Evolutionary conservation across 2,797 vertebrate genomes (phyloP).

Genomic region (Crotalus adamanteus): DNA sequence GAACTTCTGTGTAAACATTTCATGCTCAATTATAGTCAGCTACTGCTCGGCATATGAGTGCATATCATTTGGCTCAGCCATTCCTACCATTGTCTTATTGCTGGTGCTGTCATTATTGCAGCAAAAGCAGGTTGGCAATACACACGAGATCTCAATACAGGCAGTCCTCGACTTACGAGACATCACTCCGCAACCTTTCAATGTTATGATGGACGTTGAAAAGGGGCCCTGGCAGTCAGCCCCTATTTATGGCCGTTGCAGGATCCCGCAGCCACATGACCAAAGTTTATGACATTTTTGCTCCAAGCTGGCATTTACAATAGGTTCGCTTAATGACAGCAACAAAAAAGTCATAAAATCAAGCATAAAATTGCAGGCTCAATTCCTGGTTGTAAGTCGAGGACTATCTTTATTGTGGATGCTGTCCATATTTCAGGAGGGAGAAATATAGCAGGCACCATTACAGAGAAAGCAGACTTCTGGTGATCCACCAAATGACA

Average conservation of each 20-base stretch:
- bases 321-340: not conserved
- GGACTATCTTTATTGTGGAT: not conserved
- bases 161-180: too few relatives aligned
- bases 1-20: rapidly evolving
- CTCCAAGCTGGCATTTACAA: not conserved
- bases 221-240: too few relatives aligned
- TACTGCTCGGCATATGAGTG: not conserved
- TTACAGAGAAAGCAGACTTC: not conserved
- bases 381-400: not conserved
- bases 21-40: not conserved
- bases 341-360: not conserved
- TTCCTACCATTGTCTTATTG: not conserved
- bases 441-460: not conserved
- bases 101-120: not conserved
- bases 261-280: too few relatives aligned
- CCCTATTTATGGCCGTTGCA: too few relatives aligned
- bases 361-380: not conserved
- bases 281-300: not conserved
- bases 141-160: not conserved
- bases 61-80: not conserved
- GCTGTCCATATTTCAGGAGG: not conserved
- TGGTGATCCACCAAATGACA: not conserved
- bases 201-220: too few relatives aligned
- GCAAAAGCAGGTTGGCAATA: not conserved
- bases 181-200: too few relatives aligned